Evolutionary conservation across 2,113 vertebrate species (phyloP).

Genomic region (Prinia subflava): DNA sequence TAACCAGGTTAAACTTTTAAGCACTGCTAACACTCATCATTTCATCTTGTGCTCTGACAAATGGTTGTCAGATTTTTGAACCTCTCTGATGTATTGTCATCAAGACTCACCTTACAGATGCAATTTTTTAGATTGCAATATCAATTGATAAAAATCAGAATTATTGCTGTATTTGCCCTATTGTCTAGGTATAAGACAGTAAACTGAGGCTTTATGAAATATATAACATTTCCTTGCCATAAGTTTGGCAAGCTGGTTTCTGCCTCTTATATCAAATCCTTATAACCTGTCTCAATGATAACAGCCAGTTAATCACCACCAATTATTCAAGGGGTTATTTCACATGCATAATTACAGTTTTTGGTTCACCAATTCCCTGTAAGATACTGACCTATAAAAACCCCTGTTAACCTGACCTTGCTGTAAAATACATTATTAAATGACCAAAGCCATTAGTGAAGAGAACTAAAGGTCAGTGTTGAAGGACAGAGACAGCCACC

Average conservation of each 20-base stretch:
- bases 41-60: not conserved
- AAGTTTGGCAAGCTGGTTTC: not conserved
- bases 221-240: not conserved
- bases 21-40: not conserved
- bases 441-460: conserved; percentile 74
- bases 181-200: not conserved
- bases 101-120: not conserved
- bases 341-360: conserved; percentile 56
- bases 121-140: not conserved
- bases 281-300: conserved; percentile 42
- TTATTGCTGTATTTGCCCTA: not conserved
- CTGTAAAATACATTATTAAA: conserved; percentile 77
- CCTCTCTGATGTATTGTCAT: not conserved
- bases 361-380: conserved; percentile 67
- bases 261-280: not conserved
- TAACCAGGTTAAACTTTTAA: not conserved
- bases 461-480: conserved; percentile 28
- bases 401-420: conserved; percentile 74
- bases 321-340: conserved; percentile 69
- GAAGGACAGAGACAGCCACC: conserved; percentile 59
- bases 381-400: conserved; percentile 74
- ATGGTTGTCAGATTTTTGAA: not conserved
- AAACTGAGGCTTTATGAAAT: not conserved
- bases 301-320: conserved; percentile 65
- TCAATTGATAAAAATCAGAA: not conserved